Evolutionary conservation across 2,888 invertebrate species (phyloP), one percentile per base, ranked within the genome.

Genomic region (Tortrix viridana): DNA sequence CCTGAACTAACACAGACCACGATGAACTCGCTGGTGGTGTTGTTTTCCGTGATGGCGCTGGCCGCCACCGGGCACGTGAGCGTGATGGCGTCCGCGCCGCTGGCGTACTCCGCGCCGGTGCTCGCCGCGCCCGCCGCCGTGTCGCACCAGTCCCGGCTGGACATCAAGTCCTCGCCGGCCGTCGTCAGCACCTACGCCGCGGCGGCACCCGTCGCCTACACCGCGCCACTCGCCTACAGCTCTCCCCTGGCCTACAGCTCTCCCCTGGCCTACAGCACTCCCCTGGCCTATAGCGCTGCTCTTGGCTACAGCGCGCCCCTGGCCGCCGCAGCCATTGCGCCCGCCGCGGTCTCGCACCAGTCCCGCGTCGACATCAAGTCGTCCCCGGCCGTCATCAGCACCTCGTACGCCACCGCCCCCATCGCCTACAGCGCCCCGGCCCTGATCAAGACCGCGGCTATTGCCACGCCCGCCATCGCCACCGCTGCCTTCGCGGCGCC

Each of bases 21-120:
- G 86, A 93, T 93, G 93, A 92, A 92, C 76, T 92, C 92, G 92
- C 88, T 93, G 93, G 93, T 94, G 93, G 94, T 94, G 88, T 93
- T 94, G 86, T 93, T 93, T 84, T 94, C 94, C 81, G 88, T 94
- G 81, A 86, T 94, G 88, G 93, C 77, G 82, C 75, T 87, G 69
- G 82, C 81, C 65, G 71, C 79, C n/a, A 84, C 88, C 70, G 75
- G 78, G 56, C 86, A 84, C 14, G 82, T 83, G 2, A 75, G 75
- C 38, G 61, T 77, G 20, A 62, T 76, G 49, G 41, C 19, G 38
- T 69, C 53, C 68, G 67, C 26, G 69, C 71, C 56, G 74, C 70
- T 78, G 82, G 82, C 85, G 79, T 54, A 54, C 26, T 54, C 54
- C 18, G 26, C 54, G 20, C 22, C 22, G 52, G 43, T 61, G 26